Base-by-base conservation (phyloP, 92 coral and sea anemone species). In the Palythoa grandis region DNA sequence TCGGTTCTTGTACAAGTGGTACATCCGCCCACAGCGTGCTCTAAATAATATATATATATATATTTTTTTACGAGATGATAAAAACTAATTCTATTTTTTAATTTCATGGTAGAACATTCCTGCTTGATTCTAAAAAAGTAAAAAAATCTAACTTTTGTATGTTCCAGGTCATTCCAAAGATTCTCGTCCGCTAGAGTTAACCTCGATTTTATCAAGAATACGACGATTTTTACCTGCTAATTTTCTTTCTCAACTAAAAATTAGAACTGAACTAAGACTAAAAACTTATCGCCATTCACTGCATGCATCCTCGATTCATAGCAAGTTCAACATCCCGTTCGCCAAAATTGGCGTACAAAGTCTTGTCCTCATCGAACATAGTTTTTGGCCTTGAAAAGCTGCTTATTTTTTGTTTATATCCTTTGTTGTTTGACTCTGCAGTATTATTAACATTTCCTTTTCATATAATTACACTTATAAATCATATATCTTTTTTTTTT, bases 401-500 rank as follows among this genome's bases (percentile, higher is more conserved):
- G 43, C 73, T 48, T 80, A 80, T 80, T 43, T 29, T 52, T 80
- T 38, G 85, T 80, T 80, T 80, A 80, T 66, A 80, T 66, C 85
- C 74, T 80, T 58, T 80, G 84, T 63, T 50, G 74, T 66, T 80
- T 80, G 72, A 61, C 67, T 61, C 72, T 79, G 57, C 65, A 80
- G 63, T 80, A 80, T 80, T 80, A 80, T 80, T 80, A 80, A 80
- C 85, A 80, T 80, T 76, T 80, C 74, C 74, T 66, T 79, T 65
- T 79, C 84, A 79, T 79, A 80, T 80, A 80, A 80, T 80, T 80
- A 80, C 85, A 80, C 74, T 66, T 80, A 80, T 80, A 80, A 80
- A 80, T 80, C 85, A 65, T 80, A 80, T 80, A 65, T 65, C 85
- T 80, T 47, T 80, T 40, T 67, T 67, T 37, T 25, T 5, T 25